These are phyloP conservation scores for Lutjanus campechanus DNA, from an alignment of 2,797 vertebrate species.

Conservation along the genomic window DNA sequence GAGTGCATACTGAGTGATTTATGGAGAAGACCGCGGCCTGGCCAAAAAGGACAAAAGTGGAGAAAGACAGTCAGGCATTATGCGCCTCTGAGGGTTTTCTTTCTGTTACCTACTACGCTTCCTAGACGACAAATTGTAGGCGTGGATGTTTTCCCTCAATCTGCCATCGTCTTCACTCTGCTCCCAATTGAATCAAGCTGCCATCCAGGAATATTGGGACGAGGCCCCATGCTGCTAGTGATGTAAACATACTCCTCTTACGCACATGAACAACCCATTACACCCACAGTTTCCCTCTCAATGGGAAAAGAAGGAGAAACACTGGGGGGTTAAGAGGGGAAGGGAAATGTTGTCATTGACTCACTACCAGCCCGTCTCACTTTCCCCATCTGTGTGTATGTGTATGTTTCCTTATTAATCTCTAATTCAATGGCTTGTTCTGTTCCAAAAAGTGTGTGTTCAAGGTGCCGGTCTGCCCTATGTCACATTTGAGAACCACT, in stretches of 20 bases:
- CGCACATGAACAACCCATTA: conserved; percentile 75
- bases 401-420: conserved; percentile 55
- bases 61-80: conserved; percentile 58
- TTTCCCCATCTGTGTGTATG: conserved; percentile 43
- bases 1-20: conserved; percentile 62
- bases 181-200: conserved; percentile 60
- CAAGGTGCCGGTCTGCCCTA: conserved; percentile 30
- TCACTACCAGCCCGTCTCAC: conserved; percentile 58
- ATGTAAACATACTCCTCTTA: conserved; percentile 76
- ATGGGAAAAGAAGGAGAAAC: conserved; percentile 56
- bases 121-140: conserved; percentile 54
- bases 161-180: conserved; percentile 55
- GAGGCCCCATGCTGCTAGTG: conserved; percentile 49
- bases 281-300: conserved; percentile 69
- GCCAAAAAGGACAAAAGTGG: conserved; percentile 57
- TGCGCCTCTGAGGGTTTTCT: conserved; percentile 29
- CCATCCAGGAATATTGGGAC: conserved; percentile 69
- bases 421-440: conserved; percentile 53
- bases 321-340: conserved; percentile 44
- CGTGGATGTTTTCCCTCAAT: conserved; percentile 54
- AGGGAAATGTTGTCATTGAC: conserved; percentile 74
- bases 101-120: conserved; percentile 46
- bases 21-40: conserved; percentile 29
- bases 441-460: conserved; percentile 54
- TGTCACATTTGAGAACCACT: conserved; percentile 32